Evolutionary conservation across 1,140 invertebrate species (phyloP), one percentile per base, ranked within the genome.

Genomic region (Aradophagus sp.): DNA sequence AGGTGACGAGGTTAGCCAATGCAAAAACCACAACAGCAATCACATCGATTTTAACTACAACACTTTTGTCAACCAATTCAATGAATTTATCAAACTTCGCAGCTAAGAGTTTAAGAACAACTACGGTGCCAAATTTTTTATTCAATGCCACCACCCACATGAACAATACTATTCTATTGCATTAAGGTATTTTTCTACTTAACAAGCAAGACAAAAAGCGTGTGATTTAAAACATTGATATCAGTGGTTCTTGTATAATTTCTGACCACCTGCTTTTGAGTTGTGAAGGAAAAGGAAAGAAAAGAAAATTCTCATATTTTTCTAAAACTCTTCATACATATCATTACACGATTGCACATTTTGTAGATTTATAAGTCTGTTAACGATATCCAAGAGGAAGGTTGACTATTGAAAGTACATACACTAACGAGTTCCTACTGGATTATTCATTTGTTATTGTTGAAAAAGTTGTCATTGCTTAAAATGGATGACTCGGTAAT

Each of bases 141-240:
- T 39, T 61, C 14, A 85, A 86, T 45, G 75, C 62, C 11, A 82
- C 82, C 1, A 55, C 62, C 4, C 74, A 75, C 1, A 73, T 80
- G 6, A 79, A 78, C 16, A 84, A 84, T 35, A 63, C 69, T 5
- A 67, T 67, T 11, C 34, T 62, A 1, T 47, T 70, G 27, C 52
- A 69, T 42, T 71, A 10, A 71, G 48, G 23, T 65, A 71, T 65
- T 65, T 71, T 65, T 65, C 45, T 56, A 70, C 42, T 39, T n/a
- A 12, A 53, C 11, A 52, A 6, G 36, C 5, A 27, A 38, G 12
- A 29, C 8, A 8, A 13, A 8, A 29, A 11, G n/a, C 6, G 13
- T 2, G 53, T 20, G 11, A 52, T 16, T 36, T 44, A 3, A 10
- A 45, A 29, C 27, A 27, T 7, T 11, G 8, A 42, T 52, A 35